Base-by-base conservation (phyloP, 1,140 invertebrate species). In the Centruroides sculpturatus region DNA sequence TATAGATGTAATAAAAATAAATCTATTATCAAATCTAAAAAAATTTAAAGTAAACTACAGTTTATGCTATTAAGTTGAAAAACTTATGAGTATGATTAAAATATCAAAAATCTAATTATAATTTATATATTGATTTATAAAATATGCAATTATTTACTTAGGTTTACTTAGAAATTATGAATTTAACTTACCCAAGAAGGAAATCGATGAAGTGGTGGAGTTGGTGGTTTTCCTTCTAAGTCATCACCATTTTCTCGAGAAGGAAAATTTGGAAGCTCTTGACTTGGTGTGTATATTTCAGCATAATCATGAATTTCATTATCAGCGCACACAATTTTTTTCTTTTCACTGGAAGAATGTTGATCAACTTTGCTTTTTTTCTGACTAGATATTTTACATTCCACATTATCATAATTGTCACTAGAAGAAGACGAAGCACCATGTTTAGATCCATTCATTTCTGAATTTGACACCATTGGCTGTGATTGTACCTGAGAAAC, bases 241-340 rank as follows among this genome's bases (percentile, higher is more conserved):
- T 71, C 77, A 54, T 75, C 79, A 52, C 76, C 78, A 5, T 52
- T 59, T 48, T 57, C 64, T 13, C 78, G 78, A 79, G 47, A 75
- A 71, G 73, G 79, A 65, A 78, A 78, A 79, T 47, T 75, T 70
- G 73, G 78, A 66, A 78, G 79, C 75, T 91, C 89, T 70, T 86
- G 82, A 67, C 85, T 89, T 0, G 89, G 89, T n/a, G 89, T 93
- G 68, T 92, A 92, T 62, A 93, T 92, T 74, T 94, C 89, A 7
- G 89, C 89, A 71, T 92, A 93, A 72, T 92, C 89, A 70, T 92
- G 89, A 4, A 85, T 80, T 8, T 87, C 82, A 69, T 89, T 69
- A 57, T 68, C 61, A 66, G 61, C 52, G 47, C 51, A 48, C 47
- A 52, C 58, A n/a, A 59, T 53, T 4, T 60, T 57, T 54, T 56